Evolutionary conservation across 2,888 invertebrate genomes (phyloP).

Genomic region (Caradrina kadenii): DNA sequence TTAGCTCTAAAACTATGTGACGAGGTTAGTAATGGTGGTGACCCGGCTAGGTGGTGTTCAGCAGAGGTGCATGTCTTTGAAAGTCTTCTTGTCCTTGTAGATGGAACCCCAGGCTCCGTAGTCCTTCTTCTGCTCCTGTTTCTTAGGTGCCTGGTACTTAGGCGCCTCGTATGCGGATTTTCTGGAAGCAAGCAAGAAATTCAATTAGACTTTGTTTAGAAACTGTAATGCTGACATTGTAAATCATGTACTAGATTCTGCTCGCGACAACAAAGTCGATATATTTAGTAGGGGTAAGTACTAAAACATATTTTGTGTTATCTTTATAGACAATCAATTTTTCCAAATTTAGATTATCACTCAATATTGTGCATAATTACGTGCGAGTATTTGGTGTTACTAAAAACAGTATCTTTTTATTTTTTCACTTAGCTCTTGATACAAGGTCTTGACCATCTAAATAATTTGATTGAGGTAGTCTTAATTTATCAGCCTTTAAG

Average conservation of each 20-base stretch:
- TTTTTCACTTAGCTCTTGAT: background rate
- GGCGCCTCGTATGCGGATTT: conserved; percentile 75
- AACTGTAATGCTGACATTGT: no score
- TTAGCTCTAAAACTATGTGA: conserved; percentile 71
- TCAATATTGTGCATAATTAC: no score
- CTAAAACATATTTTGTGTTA: no score
- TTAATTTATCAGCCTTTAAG: background rate
- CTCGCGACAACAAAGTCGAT: no score
- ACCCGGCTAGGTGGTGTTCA: conserved; percentile 79
- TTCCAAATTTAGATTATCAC: no score
- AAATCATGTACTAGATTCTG: no score
- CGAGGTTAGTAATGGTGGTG: conserved; percentile 69
- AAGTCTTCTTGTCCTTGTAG: conserved; percentile 94
- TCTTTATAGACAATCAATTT: no score
- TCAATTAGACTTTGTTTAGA: conserved; percentile 6
- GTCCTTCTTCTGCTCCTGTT: conserved; percentile 84
- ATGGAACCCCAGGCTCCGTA: conserved; percentile 93
- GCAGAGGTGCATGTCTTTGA: conserved; percentile 93
- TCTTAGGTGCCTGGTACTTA: conserved; percentile 80
- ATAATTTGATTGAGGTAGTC: background rate
- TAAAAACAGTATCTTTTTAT: no score
- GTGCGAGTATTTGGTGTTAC: no score
- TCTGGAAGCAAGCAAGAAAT: conserved; percentile 68
- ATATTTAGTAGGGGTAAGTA: no score
- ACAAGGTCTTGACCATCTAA: background rate